These are phyloP conservation scores for Anthoscopus minutus DNA, from an alignment of 2,113 vertebrate genomes.

Conservation along the genomic window DNA sequence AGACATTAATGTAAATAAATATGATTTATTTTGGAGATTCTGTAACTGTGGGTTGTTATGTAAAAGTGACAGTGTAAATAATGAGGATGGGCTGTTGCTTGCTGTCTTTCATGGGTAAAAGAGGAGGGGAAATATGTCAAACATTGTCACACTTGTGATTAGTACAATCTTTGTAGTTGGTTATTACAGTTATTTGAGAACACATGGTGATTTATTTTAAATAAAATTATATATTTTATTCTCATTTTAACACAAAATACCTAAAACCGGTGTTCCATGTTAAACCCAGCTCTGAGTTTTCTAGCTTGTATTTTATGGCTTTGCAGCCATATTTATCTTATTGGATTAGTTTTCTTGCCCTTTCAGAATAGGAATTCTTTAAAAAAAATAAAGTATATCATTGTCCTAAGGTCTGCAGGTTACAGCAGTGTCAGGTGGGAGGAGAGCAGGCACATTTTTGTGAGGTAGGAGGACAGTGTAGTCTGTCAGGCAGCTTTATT, in stretches of 20 bases:
- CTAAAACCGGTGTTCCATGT: background rate
- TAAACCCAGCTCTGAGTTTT: background rate
- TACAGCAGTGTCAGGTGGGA: background rate
- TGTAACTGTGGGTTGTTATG: conserved; percentile 16
- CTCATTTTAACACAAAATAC: background rate
- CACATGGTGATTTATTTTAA: background rate
- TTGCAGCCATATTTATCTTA: background rate
- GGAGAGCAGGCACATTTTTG: background rate
- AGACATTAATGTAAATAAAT: conserved; percentile 35
- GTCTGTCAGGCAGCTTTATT: background rate
- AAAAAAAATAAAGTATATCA: no score
- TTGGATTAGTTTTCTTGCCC: background rate
- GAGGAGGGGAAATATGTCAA: background rate
- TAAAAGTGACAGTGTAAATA: conserved; percentile 31
- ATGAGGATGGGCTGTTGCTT: background rate
- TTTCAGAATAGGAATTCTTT: background rate
- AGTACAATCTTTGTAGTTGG: background rate
- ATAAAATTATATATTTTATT: background rate
- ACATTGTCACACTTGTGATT: background rate
- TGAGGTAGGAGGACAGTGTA: no score
- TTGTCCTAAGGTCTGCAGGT: background rate
- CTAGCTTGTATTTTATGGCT: background rate
- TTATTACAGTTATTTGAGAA: background rate
- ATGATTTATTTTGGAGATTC: conserved; percentile 22
- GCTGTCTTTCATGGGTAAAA: background rate